Evolutionary conservation across 2,888 invertebrate genomes (phyloP).

Genomic region (Ectropis crepuscularia): DNA sequence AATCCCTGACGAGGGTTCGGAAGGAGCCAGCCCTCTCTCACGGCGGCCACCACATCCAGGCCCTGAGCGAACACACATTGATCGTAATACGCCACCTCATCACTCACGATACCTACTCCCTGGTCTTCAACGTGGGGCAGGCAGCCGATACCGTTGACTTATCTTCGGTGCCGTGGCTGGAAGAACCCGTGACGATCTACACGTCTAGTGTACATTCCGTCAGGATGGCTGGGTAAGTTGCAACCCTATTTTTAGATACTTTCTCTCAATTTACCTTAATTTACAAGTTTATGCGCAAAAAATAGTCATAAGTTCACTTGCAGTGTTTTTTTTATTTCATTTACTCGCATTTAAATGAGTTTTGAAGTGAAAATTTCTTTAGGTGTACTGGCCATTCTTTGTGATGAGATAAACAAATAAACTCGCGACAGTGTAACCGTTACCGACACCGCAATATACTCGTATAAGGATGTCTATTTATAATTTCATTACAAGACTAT

Average conservation of each 20-base stretch:
- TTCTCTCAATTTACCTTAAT: too few relatives aligned
- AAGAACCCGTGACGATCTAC: slow-evolving; percentile 55
- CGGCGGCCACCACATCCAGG: slow-evolving; percentile 64
- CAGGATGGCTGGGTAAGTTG: slow-evolving; percentile 58
- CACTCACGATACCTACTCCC: slow-evolving; percentile 61
- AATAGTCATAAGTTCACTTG: too few relatives aligned
- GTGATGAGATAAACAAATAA: too few relatives aligned
- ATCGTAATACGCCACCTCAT: slow-evolving; percentile 57
- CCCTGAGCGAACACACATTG: slow-evolving; percentile 56
- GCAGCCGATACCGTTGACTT: slow-evolving; percentile 69
- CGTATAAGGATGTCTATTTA: too few relatives aligned
- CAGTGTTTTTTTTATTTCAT: too few relatives aligned
- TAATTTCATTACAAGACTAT: too few relatives aligned
- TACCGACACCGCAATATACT: too few relatives aligned
- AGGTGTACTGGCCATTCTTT: too few relatives aligned
- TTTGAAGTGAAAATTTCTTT: too few relatives aligned
- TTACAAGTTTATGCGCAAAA: too few relatives aligned
- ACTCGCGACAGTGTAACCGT: too few relatives aligned
- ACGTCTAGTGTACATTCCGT: slow-evolving; percentile 63
- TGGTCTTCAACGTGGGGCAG: slow-evolving; percentile 82
- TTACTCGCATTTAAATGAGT: too few relatives aligned
- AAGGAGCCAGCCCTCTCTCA: slow-evolving; percentile 68
- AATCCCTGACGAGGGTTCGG: slow-evolving; percentile 79
- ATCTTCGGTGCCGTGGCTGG: slow-evolving; percentile 45
- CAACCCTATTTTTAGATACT: background rate